These are phyloP conservation scores for Pristiophorus japonicus DNA, from an alignment of 2,113 vertebrate genomes.

Conservation along the genomic window DNA sequence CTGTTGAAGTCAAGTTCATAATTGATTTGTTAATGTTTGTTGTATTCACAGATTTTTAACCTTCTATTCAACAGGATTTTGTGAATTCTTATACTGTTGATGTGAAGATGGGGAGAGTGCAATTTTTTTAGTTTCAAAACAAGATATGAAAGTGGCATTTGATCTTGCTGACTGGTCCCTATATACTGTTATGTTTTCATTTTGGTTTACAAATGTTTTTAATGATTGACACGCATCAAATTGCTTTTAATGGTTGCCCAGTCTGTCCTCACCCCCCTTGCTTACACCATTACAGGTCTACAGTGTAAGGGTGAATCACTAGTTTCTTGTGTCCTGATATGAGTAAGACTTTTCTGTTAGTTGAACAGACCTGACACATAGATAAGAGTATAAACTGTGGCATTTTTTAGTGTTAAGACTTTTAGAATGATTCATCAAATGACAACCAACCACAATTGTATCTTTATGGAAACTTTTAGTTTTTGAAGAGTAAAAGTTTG, in stretches of 20 bases:
- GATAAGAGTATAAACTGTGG: not conserved
- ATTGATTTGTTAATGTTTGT: constrained; percentile 7
- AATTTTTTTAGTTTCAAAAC: constrained; percentile 23
- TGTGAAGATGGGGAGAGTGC: not conserved
- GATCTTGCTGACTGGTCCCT: not conserved
- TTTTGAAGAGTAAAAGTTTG: not conserved
- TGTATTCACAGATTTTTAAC: constrained; percentile 16
- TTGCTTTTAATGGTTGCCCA: not conserved
- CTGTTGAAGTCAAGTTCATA: not conserved
- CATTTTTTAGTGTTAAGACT: not conserved
- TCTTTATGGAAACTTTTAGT: not conserved
- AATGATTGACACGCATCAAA: not conserved
- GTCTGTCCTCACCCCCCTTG: not conserved
- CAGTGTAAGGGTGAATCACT: not conserved
- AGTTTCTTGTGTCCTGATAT: not conserved
- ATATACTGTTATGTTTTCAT: not conserved
- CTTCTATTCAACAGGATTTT: not conserved
- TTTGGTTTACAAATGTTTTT: not conserved
- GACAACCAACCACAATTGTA: not conserved
- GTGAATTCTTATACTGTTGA: not conserved
- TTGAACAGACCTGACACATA: not conserved
- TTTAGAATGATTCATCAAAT: not conserved
- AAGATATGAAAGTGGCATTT: not conserved
- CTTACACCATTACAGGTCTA: not conserved
- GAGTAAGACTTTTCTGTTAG: not conserved